A percentile compares a stretch with the other conserved stretches of the same genome.
These are phyloP conservation scores for Orthonevra nobilis DNA, from an alignment of 2,888 invertebrate species.

Conservation along the genomic window DNA sequence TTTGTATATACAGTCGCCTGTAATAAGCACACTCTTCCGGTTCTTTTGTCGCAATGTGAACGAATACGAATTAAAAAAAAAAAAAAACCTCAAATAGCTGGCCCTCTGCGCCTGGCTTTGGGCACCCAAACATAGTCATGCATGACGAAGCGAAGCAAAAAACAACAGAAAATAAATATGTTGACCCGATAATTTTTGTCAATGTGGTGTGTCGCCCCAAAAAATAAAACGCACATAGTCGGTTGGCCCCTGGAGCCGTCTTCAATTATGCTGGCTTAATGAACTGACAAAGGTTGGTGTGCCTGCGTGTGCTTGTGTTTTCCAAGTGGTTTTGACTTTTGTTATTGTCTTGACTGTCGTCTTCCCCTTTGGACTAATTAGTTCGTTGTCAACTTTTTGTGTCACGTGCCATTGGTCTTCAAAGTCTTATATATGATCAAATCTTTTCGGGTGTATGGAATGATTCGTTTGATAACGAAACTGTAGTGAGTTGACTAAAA, in stretches of 20 bases:
- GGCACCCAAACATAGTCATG: conserved; percentile 45
- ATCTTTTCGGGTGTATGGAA: conserved; percentile 10
- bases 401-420: conserved; percentile 60
- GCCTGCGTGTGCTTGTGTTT: conserved; percentile 7
- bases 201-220: conserved; percentile 14
- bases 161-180: conserved; percentile 29
- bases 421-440: conserved; percentile 46
- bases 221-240: background rate
- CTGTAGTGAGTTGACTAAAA: no score
- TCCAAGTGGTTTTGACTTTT: conserved; percentile 1
- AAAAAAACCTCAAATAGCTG: conserved; percentile 53
- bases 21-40: conserved; percentile 45
- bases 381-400: conserved; percentile 53
- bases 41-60: no score
- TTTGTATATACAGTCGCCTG: no score
- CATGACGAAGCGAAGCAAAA: no score
- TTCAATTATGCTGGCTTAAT: conserved; percentile 51
- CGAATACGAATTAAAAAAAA: background rate
- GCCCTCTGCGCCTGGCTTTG: conserved; percentile 15
- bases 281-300: conserved; percentile 30
- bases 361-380: conserved; percentile 50
- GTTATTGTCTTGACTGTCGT: conserved; percentile 3
- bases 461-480: no score
- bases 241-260: conserved; percentile 5
- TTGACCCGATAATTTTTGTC: conserved; percentile 64